Evolutionary conservation across 2,797 vertebrate species (phyloP), one percentile per base, ranked within the genome.

Genomic region (Sebastes ruberrimus): DNA sequence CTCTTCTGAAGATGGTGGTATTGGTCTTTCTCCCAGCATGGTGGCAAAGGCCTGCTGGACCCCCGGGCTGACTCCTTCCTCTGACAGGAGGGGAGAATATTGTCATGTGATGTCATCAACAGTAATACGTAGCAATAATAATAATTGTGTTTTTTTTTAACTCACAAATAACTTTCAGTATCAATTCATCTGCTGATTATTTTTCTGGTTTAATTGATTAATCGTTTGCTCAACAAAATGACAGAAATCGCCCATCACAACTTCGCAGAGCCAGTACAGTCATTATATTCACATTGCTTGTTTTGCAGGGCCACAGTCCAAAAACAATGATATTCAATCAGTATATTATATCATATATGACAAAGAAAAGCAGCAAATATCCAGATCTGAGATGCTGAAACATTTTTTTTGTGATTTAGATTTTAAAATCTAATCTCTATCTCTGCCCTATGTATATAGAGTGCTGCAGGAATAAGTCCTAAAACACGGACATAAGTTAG

Each of bases 21-120:
- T 86, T 2, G 93, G 85, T 14, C 91, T 95, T 84, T 97, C 97
- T 75, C 95, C 97, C 62, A 99, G 93, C 95, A 99, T 99, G 76
- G 98, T 98, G 7, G 97, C 97, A 64, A 99, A 99, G 62, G 97
- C 99, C 38, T 95, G 95, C 83, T 99, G 97, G 61, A 99, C 97
- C 46, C 96, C 97, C 5, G 96, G 97, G 83, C 98, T 99, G 88
- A 99, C 95, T 0, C 97, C 98, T 71, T 99, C 98, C 23, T 95
- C 95, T 71, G 77, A 62, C 2, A 56, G 76, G 11, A 72, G 2
- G 84, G 46, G 9, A 71, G 0, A 63, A 18, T 5, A 4, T 18
- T 32, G 5, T 73, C 20, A 71, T 20, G 18, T 28, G 10, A 62
- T 20, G 16, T 18, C n/a, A 33, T 46, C 55, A 38, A 30, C 23